Base-by-base conservation (phyloP, 2,797 vertebrate species). In the Cossypha dichroa region DNA sequence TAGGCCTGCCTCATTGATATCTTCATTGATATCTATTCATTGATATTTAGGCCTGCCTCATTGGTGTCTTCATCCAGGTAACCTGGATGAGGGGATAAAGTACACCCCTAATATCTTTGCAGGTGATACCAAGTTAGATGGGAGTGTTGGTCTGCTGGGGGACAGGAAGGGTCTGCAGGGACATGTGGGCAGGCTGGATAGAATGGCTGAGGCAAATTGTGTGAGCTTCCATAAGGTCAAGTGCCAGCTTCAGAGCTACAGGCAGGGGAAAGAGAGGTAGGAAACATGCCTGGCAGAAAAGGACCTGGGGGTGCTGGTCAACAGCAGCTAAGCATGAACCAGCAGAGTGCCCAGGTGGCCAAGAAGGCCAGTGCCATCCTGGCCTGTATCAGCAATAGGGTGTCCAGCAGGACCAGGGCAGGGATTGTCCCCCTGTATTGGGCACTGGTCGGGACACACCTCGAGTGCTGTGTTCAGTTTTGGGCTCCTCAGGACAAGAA, bases 371-470 rank as follows among this genome's bases (percentile, higher is more conserved):
- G 1, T 1, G 11, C 0, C 6, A 54, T 6, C 33, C 23, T 38
- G 33, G 16, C 4, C 4, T 51, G 4, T 1, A 10, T 63, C 19
- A 48, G 23, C 3, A 33, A 4, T 2, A 0, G 14, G 11, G 16
- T 48, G 31, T 4, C 23, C 34, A 85, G 17, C 2, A 29, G 20
- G 15, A 49, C 0, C 2, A 33, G 13, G 6, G 5, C 4, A 11
- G 26, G 0, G n/a, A 28, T 10, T 2, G 1, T 4, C 5, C 15
- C 4, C 7, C 21, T 34, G 5, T 8, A 16, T 5, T 8, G 0
- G 0, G 8, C 13, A 58, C 13, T 52, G 12, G 1, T 46, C 25
- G 25, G 21, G 17, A 5, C 6, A 4, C 25, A 1, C 2, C 21
- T 33, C 0, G 0, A 46, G 26, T 29, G 10, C 23, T 9, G 0